Base-by-base conservation (phyloP, 2,113 vertebrate species). In the Malurus alboscapulatus region DNA sequence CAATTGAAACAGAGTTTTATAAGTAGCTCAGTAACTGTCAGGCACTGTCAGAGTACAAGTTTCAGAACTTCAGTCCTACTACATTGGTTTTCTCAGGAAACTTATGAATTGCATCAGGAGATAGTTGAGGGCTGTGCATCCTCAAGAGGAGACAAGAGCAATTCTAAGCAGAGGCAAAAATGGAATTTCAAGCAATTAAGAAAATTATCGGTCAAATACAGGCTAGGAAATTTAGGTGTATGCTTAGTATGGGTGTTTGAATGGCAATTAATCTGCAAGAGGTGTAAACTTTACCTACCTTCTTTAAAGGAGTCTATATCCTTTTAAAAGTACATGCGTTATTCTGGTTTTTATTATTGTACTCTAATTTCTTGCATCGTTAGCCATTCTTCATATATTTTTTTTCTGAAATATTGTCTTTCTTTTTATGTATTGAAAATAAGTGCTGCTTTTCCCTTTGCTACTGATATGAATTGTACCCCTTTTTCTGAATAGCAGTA, bases 301-400 rank as follows among this genome's bases (percentile, higher is more conserved):
- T 65, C 55, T 84, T 82, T 7, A 30, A 66, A 89, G 19, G 3
- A 12, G 0, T 6, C 6, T 38, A 42, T 7, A 34, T 44, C 88
- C 0, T 83, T 75, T 83, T 65, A 8, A 48, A 55, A 1, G 0
- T 14, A n/a, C 45, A 2, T 3, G 0, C 3, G 78, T 90, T 62
- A 45, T 38, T 7, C 7, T 36, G 29, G 12, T 45, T 90, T 58
- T 34, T 58, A 42, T 5, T 78, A 10, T 22, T 51, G 9, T 25
- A 42, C 12, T 24, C 38, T 9, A 76, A 72, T 36, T 62, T 20
- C 7, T 63, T 61, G 3, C 3, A 34, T 32, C 2, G 42, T 51
- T 10, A 59, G 3, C 3, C 14, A 45, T 57, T 32, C 7, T 38
- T 61, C 6, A 18, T 42, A 36, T 10, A 5, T 25, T 5, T 40